Conservation (phyloP, 2,888 invertebrate genomes). For the Germaria angustata region DNA sequence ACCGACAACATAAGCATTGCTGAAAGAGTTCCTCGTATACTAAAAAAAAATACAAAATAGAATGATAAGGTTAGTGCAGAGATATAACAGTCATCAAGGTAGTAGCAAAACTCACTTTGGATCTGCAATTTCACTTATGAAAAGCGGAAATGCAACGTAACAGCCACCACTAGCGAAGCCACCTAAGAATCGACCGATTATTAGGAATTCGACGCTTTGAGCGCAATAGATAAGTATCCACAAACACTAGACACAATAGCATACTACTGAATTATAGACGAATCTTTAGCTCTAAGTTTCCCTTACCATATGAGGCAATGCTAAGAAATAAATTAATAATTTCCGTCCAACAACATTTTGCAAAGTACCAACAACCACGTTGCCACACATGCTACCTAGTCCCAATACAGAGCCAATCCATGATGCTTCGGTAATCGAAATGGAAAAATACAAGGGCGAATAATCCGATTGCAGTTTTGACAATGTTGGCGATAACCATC, state of each 20-base stretch:
- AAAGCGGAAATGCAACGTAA: conserved; percentile 75
- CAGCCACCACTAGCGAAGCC: conserved; percentile 77
- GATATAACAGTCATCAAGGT: neutral
- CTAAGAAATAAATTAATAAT: conserved; percentile 72
- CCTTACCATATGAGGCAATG: conserved; percentile 75
- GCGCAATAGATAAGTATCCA: conserved; percentile 76
- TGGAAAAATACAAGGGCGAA: conserved; percentile 71
- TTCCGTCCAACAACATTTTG: conserved; percentile 75
- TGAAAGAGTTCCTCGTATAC: conserved; percentile 76
- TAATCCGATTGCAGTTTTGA: conserved; percentile 71
- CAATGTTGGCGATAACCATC: conserved; percentile 78
- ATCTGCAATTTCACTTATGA: conserved; percentile 77
- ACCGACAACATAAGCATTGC: conserved; percentile 75
- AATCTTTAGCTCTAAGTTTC: neutral
- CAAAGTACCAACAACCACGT: conserved; percentile 72
- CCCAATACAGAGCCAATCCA: conserved; percentile 77
- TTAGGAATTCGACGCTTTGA: conserved; percentile 72
- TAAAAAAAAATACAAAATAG: conserved; percentile 56
- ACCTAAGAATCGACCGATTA: conserved; percentile 74
- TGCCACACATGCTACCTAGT: conserved; percentile 75
- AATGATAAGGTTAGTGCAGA: too few species aligned
- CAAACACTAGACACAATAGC: conserved; percentile 68
- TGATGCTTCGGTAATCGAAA: conserved; percentile 72
- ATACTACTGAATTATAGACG: neutral
- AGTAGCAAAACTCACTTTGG: conserved; percentile 70